Base-by-base conservation (phyloP, 2,797 vertebrate species). In the Gephyroberyx darwinii region DNA sequence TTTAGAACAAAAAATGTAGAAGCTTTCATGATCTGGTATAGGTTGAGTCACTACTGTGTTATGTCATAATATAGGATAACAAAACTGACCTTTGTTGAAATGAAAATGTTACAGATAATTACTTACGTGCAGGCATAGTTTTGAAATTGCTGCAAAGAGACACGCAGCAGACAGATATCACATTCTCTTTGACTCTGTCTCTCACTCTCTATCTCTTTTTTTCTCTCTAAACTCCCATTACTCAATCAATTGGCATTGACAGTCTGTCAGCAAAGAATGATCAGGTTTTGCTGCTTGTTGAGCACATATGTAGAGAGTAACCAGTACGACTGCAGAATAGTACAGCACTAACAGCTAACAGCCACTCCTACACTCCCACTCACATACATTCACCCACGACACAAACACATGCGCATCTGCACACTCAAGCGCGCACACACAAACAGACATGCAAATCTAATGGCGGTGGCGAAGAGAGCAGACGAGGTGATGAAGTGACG, bases 171-270 rank as follows among this genome's bases (percentile, higher is more conserved):
- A 26, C 26, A 26, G 26, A 26, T 26, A 26, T 26, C 26, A 2
- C 26, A 2, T 26, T 26, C 26, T 26, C 26, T 26, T 26, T 17
- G 12, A 14, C 43, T 45, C 43, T 45, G 16, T 45, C 14, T 45
- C 2, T 45, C n/a, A n/a, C 26, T 26, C 43, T 45, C 43, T 5
- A 3, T 45, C 14, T 16, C 43, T 16, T 14, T 45, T 14, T 45
- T 14, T 16, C 16, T 16, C 14, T 45, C 43, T 45, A 45, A 45
- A 14, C 14, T 84, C 62, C 19, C 12, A 5, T 81, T 79, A 60
- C 26, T 57, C 13, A 62, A 69, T 71, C 50, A 65, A 69, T 79
- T 47, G 56, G 26, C 35, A 16, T 33, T 8, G 52, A 26, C 48
- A 26, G 26, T 26, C 26, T 3, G 8, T 70, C 41, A 39, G 17